Conservation (phyloP, 2,888 invertebrate genomes). For the Trachelus troglodyta region DNA sequence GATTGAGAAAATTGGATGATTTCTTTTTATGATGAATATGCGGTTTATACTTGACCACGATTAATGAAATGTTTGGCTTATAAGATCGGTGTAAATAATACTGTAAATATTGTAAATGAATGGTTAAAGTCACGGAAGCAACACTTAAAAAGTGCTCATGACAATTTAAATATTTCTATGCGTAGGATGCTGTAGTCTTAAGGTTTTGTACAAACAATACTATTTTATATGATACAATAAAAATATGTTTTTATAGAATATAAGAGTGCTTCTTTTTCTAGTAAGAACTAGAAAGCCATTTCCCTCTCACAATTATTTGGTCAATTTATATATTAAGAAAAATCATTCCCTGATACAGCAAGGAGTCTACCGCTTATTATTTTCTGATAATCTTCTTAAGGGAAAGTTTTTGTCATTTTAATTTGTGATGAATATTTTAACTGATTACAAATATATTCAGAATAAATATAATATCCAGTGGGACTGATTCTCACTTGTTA, state of each 20-base stretch:
- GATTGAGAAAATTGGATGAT: background rate
- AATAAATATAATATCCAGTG: background rate
- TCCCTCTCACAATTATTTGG: background rate
- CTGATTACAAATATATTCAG: background rate
- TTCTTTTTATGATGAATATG: background rate
- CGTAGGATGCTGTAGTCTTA: background rate
- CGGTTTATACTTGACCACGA: background rate
- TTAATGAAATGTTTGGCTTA: background rate
- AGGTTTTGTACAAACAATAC: conserved; percentile 7
- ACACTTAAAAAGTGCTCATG: conserved; percentile 15
- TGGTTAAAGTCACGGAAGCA: background rate
- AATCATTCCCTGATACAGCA: background rate
- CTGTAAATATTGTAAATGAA: conserved; percentile 20
- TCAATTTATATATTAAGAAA: background rate
- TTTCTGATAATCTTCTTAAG: background rate
- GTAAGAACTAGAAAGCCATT: background rate
- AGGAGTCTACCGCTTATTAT: background rate
- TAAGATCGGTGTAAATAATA: conserved; percentile 8
- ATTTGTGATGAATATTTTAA: background rate
- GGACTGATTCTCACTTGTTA: background rate
- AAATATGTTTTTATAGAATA: conserved; percentile 1
- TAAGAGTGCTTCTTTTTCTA: background rate
- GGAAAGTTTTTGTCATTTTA: background rate
- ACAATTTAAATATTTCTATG: conserved; percentile 10
- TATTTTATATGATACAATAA: conserved; percentile 1